Evolutionary conservation across 1,140 invertebrate genomes (phyloP).

Genomic region (Galleria mellonella): DNA sequence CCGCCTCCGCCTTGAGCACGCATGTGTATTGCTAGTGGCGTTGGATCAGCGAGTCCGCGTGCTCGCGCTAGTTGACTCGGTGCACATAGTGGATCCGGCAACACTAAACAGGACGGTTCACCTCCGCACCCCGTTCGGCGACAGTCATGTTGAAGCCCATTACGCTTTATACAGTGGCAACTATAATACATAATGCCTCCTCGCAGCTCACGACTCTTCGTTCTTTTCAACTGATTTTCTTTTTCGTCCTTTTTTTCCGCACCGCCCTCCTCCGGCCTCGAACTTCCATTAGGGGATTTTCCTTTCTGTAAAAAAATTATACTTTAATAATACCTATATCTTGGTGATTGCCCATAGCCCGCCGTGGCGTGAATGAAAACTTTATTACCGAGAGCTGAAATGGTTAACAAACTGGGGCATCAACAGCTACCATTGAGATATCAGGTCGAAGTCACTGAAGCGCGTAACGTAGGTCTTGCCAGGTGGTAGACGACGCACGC

Average conservation of each 20-base stretch:
- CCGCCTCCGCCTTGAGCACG: slow-evolving; percentile 25
- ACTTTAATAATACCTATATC: not conserved
- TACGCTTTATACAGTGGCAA: slow-evolving; percentile 84
- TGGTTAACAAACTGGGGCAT: slow-evolving; percentile 17
- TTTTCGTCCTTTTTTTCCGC: slow-evolving; percentile 56
- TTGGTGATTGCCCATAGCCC: slow-evolving; percentile 5
- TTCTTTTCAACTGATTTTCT: slow-evolving; percentile 59
- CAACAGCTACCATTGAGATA: slow-evolving; percentile 55
- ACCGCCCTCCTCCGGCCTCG: slow-evolving; percentile 36
- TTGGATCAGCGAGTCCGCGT: slow-evolving; percentile 51
- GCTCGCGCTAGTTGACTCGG: slow-evolving; percentile 72
- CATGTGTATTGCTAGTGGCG: slow-evolving; percentile 38
- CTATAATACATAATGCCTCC: slow-evolving; percentile 79
- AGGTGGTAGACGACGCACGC: slow-evolving; percentile 56
- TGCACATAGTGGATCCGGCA: slow-evolving; percentile 79
- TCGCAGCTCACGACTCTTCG: slow-evolving; percentile 80
- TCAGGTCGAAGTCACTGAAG: slow-evolving; percentile 62
- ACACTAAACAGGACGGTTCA: slow-evolving; percentile 78
- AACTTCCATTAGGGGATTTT: slow-evolving; percentile 23
- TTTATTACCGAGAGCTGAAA: slow-evolving; percentile 35
- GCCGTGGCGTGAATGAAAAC: not conserved
- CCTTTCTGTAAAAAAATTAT: slow-evolving; percentile 34
- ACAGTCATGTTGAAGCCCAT: slow-evolving; percentile 85
- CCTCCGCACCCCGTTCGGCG: slow-evolving; percentile 80
- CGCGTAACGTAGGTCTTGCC: slow-evolving; percentile 64